Percentiles rank a stretch among this genome's conserved stretches.
Conservation (phyloP, 2,113 vertebrate species). For the Sylvietta virens region DNA sequence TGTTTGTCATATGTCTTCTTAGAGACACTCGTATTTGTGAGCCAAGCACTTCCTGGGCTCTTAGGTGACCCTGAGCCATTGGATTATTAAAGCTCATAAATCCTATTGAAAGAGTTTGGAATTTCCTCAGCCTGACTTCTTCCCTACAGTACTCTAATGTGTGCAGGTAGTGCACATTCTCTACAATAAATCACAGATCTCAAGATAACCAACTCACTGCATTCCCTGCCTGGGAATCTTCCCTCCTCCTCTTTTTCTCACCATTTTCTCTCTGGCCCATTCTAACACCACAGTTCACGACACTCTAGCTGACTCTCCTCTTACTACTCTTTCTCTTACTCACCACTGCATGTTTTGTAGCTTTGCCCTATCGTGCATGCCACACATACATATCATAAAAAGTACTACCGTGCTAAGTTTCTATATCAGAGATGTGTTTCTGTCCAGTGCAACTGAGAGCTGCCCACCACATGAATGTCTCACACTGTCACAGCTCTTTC, state of each 20-base stretch:
- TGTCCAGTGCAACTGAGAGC: neutral
- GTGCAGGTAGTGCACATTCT: neutral
- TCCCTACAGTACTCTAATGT: neutral
- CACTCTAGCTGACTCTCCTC: neutral
- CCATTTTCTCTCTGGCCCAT: neutral
- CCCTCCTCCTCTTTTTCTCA: neutral
- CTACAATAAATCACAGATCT: neutral
- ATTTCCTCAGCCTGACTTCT: neutral
- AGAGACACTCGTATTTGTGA: neutral
- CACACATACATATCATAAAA: neutral
- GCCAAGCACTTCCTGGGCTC: neutral
- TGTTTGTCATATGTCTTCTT: neutral
- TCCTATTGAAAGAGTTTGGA: neutral
- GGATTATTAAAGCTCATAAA: conserved; percentile 61
- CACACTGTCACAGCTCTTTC: neutral
- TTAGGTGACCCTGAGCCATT: neutral
- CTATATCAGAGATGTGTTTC: neutral
- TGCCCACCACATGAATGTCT: neutral
- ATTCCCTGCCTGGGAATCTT: neutral
- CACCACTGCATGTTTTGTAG: neutral
- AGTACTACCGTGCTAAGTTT: neutral
- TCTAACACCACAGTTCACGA: neutral
- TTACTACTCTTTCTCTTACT: neutral
- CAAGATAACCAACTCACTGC: neutral
- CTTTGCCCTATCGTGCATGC: fast-evolving